Conservation (phyloP, 2,797 vertebrate species). For the Gastrophryne carolinensis region DNA sequence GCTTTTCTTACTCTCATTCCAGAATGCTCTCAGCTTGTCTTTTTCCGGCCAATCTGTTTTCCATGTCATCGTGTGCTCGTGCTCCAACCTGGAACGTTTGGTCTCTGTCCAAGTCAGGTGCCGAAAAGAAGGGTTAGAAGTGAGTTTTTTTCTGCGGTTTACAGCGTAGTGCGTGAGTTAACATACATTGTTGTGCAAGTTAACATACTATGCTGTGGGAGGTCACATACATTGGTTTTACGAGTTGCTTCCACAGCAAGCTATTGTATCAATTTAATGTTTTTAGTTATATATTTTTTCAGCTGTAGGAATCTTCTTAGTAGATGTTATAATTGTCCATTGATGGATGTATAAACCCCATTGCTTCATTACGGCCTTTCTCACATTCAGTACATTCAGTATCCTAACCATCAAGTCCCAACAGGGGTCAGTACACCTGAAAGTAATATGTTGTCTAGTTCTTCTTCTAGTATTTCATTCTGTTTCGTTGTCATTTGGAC, state of each 20-base stretch:
- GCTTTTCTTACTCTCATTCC: slow-evolving; percentile 53
- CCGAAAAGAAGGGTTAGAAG: slow-evolving; percentile 53
- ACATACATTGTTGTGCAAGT: not conserved
- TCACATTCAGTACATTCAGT: no score
- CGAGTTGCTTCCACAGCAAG: no score
- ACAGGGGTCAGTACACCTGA: not conserved
- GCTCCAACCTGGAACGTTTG: slow-evolving; percentile 53
- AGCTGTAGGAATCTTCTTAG: no score
- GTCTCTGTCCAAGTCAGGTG: slow-evolving; percentile 50
- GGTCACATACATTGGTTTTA: no score
- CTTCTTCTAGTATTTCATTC: no score
- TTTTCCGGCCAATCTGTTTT: slow-evolving; percentile 54
- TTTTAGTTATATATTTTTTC: no score
- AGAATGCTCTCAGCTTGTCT: slow-evolving; percentile 54
- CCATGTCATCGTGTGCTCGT: slow-evolving; percentile 52
- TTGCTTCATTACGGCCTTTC: no score
- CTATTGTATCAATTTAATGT: no score
- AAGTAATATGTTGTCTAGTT: not conserved
- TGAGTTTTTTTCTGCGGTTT: slow-evolving; percentile 40
- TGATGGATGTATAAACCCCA: no score
- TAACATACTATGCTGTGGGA: no score
- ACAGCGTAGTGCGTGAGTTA: not conserved
- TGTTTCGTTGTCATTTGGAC: no score
- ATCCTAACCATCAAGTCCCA: not conserved
- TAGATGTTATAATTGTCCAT: no score